Evolutionary conservation across 2,888 invertebrate species (phyloP).

Genomic region (Ornithoptera priamus): DNA sequence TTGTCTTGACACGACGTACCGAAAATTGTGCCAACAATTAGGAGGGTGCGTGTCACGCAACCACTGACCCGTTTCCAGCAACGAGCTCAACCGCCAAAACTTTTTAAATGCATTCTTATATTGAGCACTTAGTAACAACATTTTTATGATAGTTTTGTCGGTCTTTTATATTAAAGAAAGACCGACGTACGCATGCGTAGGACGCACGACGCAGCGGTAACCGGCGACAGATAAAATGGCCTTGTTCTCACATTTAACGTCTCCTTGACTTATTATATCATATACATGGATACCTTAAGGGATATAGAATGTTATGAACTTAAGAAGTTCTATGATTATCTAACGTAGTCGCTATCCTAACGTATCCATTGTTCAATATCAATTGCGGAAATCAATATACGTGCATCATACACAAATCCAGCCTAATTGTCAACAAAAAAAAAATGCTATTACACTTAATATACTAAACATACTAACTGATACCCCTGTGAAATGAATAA

Average conservation of each 20-base stretch:
- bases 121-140: slow-evolving; percentile 29
- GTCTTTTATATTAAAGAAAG: slow-evolving; percentile 3
- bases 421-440: no score
- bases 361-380: no score
- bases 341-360: background rate
- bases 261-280: slow-evolving; percentile 34
- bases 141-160: background rate
- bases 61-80: slow-evolving; percentile 50
- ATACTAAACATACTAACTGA: no score
- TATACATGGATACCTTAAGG: slow-evolving; percentile 33
- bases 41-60: slow-evolving; percentile 43
- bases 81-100: slow-evolving; percentile 28
- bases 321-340: background rate
- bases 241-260: slow-evolving; percentile 43
- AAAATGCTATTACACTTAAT: no score
- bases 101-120: background rate
- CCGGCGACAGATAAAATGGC: slow-evolving; percentile 36
- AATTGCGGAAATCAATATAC: no score
- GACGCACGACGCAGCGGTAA: slow-evolving; percentile 28
- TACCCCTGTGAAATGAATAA: no score
- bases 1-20: slow-evolving; percentile 23
- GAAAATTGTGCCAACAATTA: slow-evolving; percentile 39
- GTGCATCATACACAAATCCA: no score
- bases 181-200: slow-evolving; percentile 39
- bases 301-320: slow-evolving; percentile 31